Evolutionary conservation across 2,888 invertebrate genomes (phyloP).

Genomic region (Cryptophagus acutangulus): DNA sequence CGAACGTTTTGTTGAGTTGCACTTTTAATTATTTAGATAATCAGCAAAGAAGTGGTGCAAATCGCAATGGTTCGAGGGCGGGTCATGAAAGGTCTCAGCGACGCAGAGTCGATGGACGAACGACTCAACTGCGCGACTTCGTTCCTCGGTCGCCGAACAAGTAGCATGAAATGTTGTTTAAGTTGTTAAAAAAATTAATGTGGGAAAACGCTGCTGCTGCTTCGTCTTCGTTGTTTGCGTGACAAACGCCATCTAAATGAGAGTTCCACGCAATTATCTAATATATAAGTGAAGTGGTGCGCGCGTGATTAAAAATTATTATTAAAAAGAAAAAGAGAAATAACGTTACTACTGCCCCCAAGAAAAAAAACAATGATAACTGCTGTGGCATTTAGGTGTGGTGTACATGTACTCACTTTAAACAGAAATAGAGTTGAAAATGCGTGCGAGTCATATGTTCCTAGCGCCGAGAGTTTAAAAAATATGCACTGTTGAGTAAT

Average conservation of each 20-base stretch:
- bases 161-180: conserved; percentile 36
- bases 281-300: too few relatives aligned
- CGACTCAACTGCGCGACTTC: conserved; percentile 45
- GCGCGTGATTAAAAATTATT: too few relatives aligned
- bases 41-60: conserved; percentile 16
- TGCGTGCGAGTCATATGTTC: conserved; percentile 44
- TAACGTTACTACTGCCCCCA: conserved; percentile 26
- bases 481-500: conserved; percentile 40
- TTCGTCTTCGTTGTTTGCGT: too few relatives aligned
- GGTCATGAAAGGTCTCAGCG: conserved; percentile 36
- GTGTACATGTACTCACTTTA: conserved; percentile 37
- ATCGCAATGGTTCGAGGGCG: conserved; percentile 28
- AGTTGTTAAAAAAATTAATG: too few relatives aligned
- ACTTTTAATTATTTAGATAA: conserved; percentile 1
- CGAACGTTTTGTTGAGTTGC: neutral
- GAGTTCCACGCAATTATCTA: too few relatives aligned
- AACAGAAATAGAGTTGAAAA: conserved; percentile 6
- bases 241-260: too few relatives aligned
- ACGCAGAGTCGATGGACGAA: conserved; percentile 38
- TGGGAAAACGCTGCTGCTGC: too few relatives aligned
- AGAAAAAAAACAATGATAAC: too few relatives aligned
- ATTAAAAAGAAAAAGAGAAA: too few relatives aligned
- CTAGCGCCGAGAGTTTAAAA: conserved; percentile 43
- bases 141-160: conserved; percentile 47
- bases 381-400: conserved; percentile 36